These are phyloP conservation scores for Sceloporus undulatus DNA, from an alignment of 2,113 vertebrate genomes.

Conservation along the genomic window DNA sequence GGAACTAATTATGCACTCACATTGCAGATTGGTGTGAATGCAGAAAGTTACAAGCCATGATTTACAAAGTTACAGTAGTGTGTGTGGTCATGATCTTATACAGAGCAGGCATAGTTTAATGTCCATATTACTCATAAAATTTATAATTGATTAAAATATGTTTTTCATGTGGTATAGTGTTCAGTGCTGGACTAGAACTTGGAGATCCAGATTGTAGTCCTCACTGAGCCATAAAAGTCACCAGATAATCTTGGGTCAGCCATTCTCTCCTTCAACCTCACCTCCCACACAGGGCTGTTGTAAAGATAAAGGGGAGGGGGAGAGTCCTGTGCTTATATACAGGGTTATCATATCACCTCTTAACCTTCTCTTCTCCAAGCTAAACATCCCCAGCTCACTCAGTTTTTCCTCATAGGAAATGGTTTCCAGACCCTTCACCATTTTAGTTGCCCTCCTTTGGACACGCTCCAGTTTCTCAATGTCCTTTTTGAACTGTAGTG, in stretches of 20 bases:
- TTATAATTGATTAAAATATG: neutral
- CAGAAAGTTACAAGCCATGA: neutral
- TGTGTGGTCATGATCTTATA: neutral
- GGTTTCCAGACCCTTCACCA: too few species aligned
- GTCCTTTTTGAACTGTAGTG: too few species aligned
- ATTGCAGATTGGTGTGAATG: neutral
- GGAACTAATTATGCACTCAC: neutral
- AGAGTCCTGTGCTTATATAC: too few species aligned
- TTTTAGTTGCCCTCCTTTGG: too few species aligned
- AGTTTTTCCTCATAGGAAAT: too few species aligned
- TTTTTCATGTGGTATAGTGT: neutral
- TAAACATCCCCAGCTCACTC: too few species aligned
- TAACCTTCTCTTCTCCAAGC: too few species aligned
- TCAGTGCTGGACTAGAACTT: neutral
- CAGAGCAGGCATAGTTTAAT: neutral
- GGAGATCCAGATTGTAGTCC: neutral
- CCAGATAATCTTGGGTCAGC: neutral
- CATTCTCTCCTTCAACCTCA: neutral
- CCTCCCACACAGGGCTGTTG: neutral
- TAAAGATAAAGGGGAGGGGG: neutral
- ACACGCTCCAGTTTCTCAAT: too few species aligned
- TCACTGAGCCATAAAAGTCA: neutral
- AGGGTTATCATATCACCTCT: too few species aligned
- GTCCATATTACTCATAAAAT: neutral
- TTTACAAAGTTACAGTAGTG: neutral